phyloP scores from a whole-genome alignment of 2,888 invertebrate species.

The Vesta saturnalis region DNA sequence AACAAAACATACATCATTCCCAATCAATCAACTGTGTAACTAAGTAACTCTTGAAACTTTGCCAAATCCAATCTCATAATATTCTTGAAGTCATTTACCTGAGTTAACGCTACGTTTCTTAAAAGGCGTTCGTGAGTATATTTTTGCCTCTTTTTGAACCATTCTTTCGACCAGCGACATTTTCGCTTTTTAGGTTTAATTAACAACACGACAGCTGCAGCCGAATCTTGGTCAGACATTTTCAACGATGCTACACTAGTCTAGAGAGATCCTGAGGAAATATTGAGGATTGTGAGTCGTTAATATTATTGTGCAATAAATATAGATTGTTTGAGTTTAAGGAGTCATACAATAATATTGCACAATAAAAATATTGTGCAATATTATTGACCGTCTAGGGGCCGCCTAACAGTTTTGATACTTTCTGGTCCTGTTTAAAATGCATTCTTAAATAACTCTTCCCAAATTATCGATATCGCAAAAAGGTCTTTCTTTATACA shows the following conservation, averaged over 20 bases:
- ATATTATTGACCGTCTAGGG: too few relatives aligned
- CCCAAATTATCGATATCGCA: too few relatives aligned
- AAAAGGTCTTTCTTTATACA: too few relatives aligned
- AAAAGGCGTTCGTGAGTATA: not conserved
- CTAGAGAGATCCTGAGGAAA: too few relatives aligned
- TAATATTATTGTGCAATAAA: not conserved
- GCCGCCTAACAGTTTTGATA: not conserved
- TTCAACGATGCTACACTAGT: too few relatives aligned
- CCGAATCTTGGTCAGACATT: too few relatives aligned
- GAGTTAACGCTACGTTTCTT: not conserved
- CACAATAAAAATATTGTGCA: not conserved
- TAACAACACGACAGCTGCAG: not conserved
- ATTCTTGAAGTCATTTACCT: not conserved
- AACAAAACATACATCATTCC: not conserved
- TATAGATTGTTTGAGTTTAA: too few relatives aligned
- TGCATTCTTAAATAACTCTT: too few relatives aligned
- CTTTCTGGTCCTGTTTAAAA: too few relatives aligned
- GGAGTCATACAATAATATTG: not conserved
- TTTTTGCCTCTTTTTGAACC: not conserved
- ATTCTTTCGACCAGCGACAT: too few relatives aligned
- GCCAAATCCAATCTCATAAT: not conserved
- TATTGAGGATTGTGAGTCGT: not conserved
- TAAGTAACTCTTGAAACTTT: not conserved
- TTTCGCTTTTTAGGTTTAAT: not conserved
- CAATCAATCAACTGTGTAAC: not conserved